Conservation (phyloP, 2,797 vertebrate genomes). For the Spinus olivaceus region DNA sequence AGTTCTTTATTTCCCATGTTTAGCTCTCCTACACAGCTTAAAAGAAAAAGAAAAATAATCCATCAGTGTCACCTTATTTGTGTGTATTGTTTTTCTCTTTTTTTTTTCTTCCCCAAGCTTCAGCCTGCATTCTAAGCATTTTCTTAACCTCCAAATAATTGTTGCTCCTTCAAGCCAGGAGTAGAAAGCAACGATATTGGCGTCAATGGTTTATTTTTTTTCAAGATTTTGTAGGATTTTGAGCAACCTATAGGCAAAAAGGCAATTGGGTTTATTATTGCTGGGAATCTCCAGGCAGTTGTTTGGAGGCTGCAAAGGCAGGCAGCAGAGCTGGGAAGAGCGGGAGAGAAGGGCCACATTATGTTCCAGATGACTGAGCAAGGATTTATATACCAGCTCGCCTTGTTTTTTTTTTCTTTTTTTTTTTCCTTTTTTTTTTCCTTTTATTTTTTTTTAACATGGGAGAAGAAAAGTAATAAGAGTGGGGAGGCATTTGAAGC, state of each 20-base stretch:
- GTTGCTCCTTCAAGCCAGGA: slow-evolving; percentile 24
- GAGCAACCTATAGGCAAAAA: slow-evolving; percentile 84
- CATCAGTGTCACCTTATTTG: slow-evolving; percentile 3
- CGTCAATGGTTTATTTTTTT: not conserved
- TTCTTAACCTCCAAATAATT: slow-evolving; percentile 30
- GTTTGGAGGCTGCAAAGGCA: slow-evolving; percentile 81
- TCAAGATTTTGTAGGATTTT: slow-evolving; percentile 58
- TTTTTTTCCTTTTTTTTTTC: not conserved
- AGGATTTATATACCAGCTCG: slow-evolving; percentile 83
- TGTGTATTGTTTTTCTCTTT: not conserved
- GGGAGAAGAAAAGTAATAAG: slow-evolving; percentile 80
- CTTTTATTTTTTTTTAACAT: slow-evolving; percentile 44
- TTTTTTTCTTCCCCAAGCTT: not conserved
- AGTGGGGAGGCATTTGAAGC: slow-evolving; percentile 74
- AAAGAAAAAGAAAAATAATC: slow-evolving; percentile 20
- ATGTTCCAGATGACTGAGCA: slow-evolving; percentile 86
- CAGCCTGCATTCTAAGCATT: not conserved
- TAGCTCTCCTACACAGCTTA: not conserved
- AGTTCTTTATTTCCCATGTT: not conserved
- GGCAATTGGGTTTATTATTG: slow-evolving; percentile 86
- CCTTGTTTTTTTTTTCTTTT: not conserved
- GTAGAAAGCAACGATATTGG: not conserved
- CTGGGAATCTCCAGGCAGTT: slow-evolving; percentile 81
- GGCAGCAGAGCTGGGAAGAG: slow-evolving; percentile 76
- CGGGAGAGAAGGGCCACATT: slow-evolving; percentile 76